Evolutionary conservation across 2,888 invertebrate species (phyloP), one percentile per base, ranked within the genome.

Genomic region (Vesta saturnalis): DNA sequence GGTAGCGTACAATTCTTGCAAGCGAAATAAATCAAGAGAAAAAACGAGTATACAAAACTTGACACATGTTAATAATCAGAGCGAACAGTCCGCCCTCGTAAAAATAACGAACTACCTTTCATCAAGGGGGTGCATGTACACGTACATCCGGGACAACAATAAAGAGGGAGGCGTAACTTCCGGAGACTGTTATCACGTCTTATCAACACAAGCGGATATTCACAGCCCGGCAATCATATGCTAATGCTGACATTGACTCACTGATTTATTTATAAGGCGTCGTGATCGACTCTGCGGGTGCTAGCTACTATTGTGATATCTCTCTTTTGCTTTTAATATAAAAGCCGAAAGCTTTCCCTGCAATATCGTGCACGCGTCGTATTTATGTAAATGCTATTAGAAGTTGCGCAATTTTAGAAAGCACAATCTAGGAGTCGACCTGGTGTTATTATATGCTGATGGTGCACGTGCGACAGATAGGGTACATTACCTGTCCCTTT

Each of bases 171-270:
- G 78, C 78, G 79, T 77, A 72, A 76, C 78, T 79, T 79, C 79
- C 79, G 74, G 73, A 61, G 74, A 77, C 74, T 76, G 78, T 79
- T 79, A 80, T 80, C 80, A 77, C 77, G 76, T 78, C 77, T 80
- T 78, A 79, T 80, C 80, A 75, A 73, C 75, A 76, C 77, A 78
- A 78, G 78, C 79, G 77, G 79, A 79, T 79, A 80, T 79, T 78
- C 79, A 73, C 75, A 78, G 78, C 77, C 75, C 77, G 74, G 79
- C 80, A 81, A 80, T 81, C 80, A 79, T 80, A 80, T 81, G 81
- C 79, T 80, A 80, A 80, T 80, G 76, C 76, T 57, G 61, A n/a
- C 73, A 73, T 74, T 70, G 73, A 74, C 72, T 72, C 73, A 73
- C 73, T 79, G 80, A 80, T 80, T 81, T 81, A 81, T 81, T 80